Base-by-base conservation (phyloP, 2,888 invertebrate species). In the Himalopsyche kuldschensis region DNA sequence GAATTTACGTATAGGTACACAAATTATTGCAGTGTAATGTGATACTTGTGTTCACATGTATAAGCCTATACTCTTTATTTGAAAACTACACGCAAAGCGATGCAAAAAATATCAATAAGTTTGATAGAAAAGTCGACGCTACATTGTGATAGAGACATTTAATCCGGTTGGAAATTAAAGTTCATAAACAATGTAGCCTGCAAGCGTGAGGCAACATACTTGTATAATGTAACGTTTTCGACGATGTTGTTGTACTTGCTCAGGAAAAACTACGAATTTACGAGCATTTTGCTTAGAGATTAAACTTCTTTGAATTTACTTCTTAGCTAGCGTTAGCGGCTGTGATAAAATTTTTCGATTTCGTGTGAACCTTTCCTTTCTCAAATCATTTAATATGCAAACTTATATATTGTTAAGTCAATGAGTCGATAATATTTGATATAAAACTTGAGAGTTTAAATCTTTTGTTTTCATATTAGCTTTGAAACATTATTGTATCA, bases 121-220 rank as follows among this genome's bases (percentile, higher is more conserved):
- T 27, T 63, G 10, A 63, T 63, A 63, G 63, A 46, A 78, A 78
- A 78, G 78, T n/a, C 24, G 46, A 15, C 76, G 4, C 48, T 81
- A 81, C 81, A 81, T 77, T 81, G 81, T 81, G n/a, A 77, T 47
- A 24, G 32, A 77, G 77, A 77, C 76, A 31, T 76, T 81, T 81
- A 81, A 81, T 81, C 81, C 81, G 27, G 83, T 81, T 80, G 80
- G 31, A 81, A 83, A 83, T 83, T 83, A 83, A 83, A 83, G 83
- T 83, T 83, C 83, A 81, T 81, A 81, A 83, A 83, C 83, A 83
- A 83, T 80, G 80, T 77, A 80, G 83, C 80, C 31, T 46, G n/a
- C n/a, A 48, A 41, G 31, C n/a, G 75, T n/a, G 75, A 31, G 24
- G 46, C 75, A 80, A 80, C 80, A 35, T 80, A 63, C 76, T 41